Percentiles rank a stretch among this genome's conserved stretches.
These are phyloP conservation scores for Palythoa grandiflora DNA, from an alignment of 92 coral and sea anemone species.

Conservation along the genomic window DNA sequence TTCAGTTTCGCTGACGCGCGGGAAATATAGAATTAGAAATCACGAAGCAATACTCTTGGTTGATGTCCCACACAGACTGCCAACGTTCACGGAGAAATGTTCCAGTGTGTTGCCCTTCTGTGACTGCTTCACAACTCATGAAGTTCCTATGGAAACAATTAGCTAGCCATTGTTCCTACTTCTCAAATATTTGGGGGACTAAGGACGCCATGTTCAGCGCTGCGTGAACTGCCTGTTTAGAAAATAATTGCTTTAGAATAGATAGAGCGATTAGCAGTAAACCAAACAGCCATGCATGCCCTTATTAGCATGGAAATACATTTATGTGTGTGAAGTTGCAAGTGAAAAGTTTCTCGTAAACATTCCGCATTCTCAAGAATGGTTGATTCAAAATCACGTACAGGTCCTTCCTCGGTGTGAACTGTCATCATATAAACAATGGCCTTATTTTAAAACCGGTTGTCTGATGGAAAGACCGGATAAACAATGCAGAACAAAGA, in stretches of 20 bases:
- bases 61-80: too few relatives aligned
- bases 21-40: too few relatives aligned
- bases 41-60: too few relatives aligned
- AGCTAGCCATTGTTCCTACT: constrained; percentile 9
- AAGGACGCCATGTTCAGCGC: constrained; percentile 45
- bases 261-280: constrained; percentile 40
- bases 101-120: background rate
- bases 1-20: too few relatives aligned
- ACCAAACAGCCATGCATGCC: background rate
- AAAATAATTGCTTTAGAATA: constrained; percentile 5
- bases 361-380: background rate
- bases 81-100: background rate
- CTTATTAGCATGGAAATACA: background rate
- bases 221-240: constrained; percentile 15
- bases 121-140: constrained; percentile 26
- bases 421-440: background rate
- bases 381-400: background rate
- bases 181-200: constrained; percentile 22
- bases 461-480: constrained; percentile 30
- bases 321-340: background rate
- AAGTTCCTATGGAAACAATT: constrained; percentile 52
- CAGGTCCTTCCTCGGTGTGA: background rate
- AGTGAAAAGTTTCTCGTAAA: background rate
- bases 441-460: background rate
- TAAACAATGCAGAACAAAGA: constrained; percentile 11